These are phyloP conservation scores for Spinus pinus DNA, from an alignment of 2,797 vertebrate species.

Conservation along the genomic window DNA sequence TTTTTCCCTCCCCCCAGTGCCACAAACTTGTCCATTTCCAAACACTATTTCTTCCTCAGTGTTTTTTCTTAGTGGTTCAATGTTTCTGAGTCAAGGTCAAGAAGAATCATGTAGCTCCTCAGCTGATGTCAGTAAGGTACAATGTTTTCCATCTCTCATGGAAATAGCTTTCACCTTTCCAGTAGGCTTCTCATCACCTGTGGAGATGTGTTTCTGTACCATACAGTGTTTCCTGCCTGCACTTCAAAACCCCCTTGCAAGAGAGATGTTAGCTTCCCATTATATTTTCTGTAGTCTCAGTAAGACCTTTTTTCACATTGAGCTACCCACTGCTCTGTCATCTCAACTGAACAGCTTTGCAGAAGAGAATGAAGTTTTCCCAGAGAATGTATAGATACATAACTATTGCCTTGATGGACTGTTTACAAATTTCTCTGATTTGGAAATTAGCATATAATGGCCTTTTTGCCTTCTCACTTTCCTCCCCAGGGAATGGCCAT, in stretches of 20 bases:
- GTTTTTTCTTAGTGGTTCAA: background rate
- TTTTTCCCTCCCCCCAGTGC: background rate
- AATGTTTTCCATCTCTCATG: background rate
- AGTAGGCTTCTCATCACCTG: background rate
- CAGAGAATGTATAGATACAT: background rate
- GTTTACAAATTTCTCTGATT: background rate
- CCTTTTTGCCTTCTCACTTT: background rate
- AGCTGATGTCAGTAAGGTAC: background rate
- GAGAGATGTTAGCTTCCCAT: background rate
- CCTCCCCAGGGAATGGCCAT: background rate
- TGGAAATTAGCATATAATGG: background rate
- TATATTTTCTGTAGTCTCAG: background rate
- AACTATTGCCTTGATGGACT: background rate
- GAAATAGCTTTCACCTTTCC: conserved; percentile 32
- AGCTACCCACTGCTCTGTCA: background rate
- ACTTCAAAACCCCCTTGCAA: background rate
- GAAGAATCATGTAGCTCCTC: background rate
- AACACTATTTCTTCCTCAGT: background rate
- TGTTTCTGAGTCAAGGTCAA: conserved; percentile 22
- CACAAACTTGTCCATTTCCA: background rate
- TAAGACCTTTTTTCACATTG: background rate
- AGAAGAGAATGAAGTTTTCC: background rate
- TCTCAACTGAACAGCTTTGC: background rate
- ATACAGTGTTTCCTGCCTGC: background rate
- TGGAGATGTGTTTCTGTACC: background rate